phyloP scores from a whole-genome alignment of 1,140 invertebrate species.

The Chrysoperla carnea region DNA sequence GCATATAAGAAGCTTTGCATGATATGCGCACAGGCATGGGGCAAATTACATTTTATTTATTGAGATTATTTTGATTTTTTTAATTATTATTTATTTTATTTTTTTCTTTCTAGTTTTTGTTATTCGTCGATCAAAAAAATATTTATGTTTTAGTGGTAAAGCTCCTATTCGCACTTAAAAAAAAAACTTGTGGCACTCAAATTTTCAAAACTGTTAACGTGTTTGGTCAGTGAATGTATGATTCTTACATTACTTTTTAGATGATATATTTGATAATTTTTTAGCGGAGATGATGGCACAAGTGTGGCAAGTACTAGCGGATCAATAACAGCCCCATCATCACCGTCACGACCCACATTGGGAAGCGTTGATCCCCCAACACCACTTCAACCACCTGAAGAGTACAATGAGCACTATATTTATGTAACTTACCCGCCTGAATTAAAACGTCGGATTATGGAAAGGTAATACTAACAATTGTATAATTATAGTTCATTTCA shows the following conservation, averaged over 20 bases:
- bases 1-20: too few species aligned
- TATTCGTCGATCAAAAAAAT: conserved; percentile 4
- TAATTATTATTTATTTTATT: not conserved
- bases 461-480: conserved; percentile 38
- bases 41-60: too few species aligned
- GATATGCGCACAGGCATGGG: too few species aligned
- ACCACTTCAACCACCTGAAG: conserved; percentile 21
- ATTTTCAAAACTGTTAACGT: too few species aligned
- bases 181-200: not conserved
- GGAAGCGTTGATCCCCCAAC: conserved; percentile 23
- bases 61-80: too few species aligned
- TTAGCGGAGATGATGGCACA: conserved; percentile 37
- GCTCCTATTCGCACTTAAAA: not conserved
- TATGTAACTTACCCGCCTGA: conserved; percentile 73
- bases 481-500: conserved; percentile 11
- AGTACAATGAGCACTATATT: conserved; percentile 43
- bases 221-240: too few species aligned
- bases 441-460: conserved; percentile 56
- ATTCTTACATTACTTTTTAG: too few species aligned
- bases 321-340: conserved; percentile 39
- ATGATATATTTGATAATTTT: not conserved
- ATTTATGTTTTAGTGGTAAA: too few species aligned
- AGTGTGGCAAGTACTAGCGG: conserved; percentile 40
- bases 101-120: not conserved
- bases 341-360: conserved; percentile 28